phyloP scores from a whole-genome alignment of 92 coral and sea anemone species.

The Epizoanthus ramosus region DNA sequence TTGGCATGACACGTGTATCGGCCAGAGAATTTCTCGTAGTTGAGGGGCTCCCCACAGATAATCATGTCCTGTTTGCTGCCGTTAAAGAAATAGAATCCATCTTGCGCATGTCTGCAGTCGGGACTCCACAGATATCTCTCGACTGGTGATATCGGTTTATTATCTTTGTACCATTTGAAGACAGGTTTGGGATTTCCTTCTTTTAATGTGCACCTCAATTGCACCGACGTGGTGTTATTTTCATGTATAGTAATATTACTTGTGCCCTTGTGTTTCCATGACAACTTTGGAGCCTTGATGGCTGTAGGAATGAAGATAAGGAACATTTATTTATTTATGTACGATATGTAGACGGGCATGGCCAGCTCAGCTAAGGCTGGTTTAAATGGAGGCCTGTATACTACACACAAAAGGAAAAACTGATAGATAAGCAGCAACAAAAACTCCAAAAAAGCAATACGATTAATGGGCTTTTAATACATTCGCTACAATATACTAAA shows the following conservation, averaged over 20 bases:
- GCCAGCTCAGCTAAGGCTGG: no score
- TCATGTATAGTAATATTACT: constrained; percentile 8
- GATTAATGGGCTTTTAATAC: no score
- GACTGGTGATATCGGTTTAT: background rate
- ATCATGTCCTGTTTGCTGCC: constrained; percentile 36
- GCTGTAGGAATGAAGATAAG: background rate
- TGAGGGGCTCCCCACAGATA: constrained; percentile 16
- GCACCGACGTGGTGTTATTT: background rate
- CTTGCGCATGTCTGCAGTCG: constrained; percentile 6
- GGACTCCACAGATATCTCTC: background rate
- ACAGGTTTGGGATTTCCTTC: constrained; percentile 28
- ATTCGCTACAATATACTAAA: no score
- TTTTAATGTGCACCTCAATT: background rate
- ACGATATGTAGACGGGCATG: no score
- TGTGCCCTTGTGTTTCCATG: background rate
- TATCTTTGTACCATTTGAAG: constrained; percentile 27
- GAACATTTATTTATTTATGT: no score
- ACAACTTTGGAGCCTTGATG: constrained; percentile 30
- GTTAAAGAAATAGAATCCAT: constrained; percentile 12
- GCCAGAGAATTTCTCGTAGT: constrained; percentile 21
- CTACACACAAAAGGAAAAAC: no score
- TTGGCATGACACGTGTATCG: constrained; percentile 30
- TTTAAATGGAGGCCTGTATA: no score
- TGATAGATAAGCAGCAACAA: no score
- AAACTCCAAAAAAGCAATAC: no score